Conservation (phyloP, 2,888 invertebrate species). For the Coelinius sp. region DNA sequence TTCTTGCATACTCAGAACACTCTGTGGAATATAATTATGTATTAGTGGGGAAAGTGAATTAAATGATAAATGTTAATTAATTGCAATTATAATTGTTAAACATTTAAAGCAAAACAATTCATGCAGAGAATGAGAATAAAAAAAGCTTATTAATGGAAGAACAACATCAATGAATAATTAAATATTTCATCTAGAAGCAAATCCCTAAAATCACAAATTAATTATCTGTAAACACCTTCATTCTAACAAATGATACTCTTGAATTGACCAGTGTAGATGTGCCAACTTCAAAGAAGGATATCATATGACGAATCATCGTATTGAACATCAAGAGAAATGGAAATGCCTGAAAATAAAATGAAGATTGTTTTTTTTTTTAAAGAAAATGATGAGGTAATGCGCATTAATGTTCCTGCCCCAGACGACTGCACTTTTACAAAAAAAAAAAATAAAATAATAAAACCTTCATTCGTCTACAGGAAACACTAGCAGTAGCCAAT, state of each 20-base stretch:
- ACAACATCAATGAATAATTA: not conserved
- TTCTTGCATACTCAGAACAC: slow-evolving; percentile 71
- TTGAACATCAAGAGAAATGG: slow-evolving; percentile 65
- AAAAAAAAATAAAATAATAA: slow-evolving; percentile 27
- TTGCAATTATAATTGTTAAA: not conserved
- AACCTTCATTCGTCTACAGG: slow-evolving; percentile 67
- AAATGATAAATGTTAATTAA: too few relatives aligned
- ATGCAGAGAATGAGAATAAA: too few relatives aligned
- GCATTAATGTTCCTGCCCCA: not conserved
- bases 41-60: too few relatives aligned
- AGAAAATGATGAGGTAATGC: slow-evolving; percentile 10
- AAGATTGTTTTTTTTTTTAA: not conserved
- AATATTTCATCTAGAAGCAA: not conserved
- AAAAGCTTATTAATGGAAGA: too few relatives aligned
- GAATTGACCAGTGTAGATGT: slow-evolving; percentile 61
- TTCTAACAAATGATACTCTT: slow-evolving; percentile 58
- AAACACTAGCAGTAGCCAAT: slow-evolving; percentile 61
- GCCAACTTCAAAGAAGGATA: slow-evolving; percentile 62
- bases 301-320: slow-evolving; percentile 63
- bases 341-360: slow-evolving; percentile 63
- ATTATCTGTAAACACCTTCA: slow-evolving; percentile 59
- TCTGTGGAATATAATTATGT: slow-evolving; percentile 60
- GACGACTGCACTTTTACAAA: not conserved
- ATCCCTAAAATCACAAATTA: not conserved
- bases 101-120: too few relatives aligned